These are phyloP conservation scores for Eupithecia subfuscata DNA, from an alignment of 2,888 invertebrate genomes.

Conservation along the genomic window DNA sequence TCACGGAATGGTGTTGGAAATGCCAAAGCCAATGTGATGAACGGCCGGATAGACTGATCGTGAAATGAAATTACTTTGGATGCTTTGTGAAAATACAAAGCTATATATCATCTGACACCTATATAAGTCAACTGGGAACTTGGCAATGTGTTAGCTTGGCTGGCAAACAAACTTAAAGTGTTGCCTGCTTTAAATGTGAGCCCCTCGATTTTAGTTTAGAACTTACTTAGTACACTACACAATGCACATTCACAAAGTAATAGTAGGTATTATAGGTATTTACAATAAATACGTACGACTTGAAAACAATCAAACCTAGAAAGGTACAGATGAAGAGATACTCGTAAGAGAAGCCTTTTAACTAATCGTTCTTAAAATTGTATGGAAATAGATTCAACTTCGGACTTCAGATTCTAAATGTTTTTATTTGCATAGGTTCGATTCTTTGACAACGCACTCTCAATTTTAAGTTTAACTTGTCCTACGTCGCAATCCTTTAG, in stretches of 20 bases:
- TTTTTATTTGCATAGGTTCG: not conserved
- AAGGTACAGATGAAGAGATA: too few relatives aligned
- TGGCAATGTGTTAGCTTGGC: constrained; percentile 45
- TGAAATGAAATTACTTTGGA: constrained; percentile 55
- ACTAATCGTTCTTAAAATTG: not conserved
- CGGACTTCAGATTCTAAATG: not conserved
- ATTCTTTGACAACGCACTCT: not conserved
- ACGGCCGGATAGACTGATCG: constrained; percentile 58
- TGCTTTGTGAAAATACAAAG: constrained; percentile 40
- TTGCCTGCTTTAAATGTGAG: constrained; percentile 29
- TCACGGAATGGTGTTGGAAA: constrained; percentile 73
- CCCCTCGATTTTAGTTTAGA: not conserved
- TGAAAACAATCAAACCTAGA: too few relatives aligned
- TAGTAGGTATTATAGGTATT: too few relatives aligned
- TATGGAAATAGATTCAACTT: not conserved
- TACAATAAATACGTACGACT: too few relatives aligned
- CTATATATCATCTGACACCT: constrained; percentile 40
- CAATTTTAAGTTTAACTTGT: not conserved
- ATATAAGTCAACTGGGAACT: constrained; percentile 44
- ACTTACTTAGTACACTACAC: not conserved
- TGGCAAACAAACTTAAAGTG: constrained; percentile 40
- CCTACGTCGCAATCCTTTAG: not conserved
- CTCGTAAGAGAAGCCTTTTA: not conserved
- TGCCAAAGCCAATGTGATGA: constrained; percentile 65
- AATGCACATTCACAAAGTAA: not conserved